phyloP scores from a whole-genome alignment of 2,113 vertebrate genomes.

The Equus przewalskii region DNA sequence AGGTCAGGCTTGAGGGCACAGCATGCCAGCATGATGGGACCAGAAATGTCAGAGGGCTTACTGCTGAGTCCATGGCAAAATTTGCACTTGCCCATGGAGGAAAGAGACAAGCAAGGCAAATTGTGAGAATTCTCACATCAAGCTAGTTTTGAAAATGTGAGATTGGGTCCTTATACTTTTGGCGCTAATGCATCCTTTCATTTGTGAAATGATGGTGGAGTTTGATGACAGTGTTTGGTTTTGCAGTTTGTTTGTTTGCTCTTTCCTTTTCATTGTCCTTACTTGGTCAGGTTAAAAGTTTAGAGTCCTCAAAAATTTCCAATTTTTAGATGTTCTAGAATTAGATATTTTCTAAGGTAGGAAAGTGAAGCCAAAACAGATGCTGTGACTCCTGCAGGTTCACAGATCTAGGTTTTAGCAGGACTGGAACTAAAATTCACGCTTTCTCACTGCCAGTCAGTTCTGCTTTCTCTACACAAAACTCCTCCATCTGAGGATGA shows the following conservation, averaged over 20 bases:
- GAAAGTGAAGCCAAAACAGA: neutral
- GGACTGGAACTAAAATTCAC: neutral
- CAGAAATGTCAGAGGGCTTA: neutral
- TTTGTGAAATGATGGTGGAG: neutral
- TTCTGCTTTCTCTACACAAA: neutral
- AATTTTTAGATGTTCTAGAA: neutral
- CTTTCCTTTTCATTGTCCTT: neutral
- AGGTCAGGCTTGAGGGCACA: neutral
- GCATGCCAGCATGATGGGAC: too few relatives aligned
- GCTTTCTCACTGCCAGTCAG: neutral
- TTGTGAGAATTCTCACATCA: neutral
- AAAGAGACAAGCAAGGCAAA: neutral
- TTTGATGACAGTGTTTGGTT: neutral
- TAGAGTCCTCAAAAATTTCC: neutral
- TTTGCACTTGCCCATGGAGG: neutral
- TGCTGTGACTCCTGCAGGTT: neutral
- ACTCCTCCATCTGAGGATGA: neutral
- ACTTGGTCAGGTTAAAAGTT: neutral
- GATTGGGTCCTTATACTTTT: neutral
- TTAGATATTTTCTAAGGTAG: neutral
- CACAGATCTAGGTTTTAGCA: neutral
- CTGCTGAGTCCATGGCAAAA: neutral
- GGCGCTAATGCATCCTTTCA: neutral
- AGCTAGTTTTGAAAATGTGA: neutral
- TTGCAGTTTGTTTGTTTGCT: neutral